These are phyloP conservation scores for Nesogale talazaci DNA, from an alignment of 2,113 vertebrate species.

Conservation along the genomic window DNA sequence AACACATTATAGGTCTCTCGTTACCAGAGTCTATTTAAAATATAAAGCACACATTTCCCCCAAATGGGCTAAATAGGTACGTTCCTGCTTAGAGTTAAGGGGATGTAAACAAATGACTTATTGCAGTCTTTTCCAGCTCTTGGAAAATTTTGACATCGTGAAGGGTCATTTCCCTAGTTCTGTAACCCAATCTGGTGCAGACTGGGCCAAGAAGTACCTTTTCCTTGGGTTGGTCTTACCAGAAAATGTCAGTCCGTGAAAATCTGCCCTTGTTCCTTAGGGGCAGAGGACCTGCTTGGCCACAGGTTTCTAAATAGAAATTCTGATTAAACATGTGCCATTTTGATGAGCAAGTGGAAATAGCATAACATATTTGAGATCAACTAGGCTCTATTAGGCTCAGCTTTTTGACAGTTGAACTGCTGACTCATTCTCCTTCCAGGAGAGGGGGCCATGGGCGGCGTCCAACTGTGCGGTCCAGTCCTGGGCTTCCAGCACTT, in stretches of 20 bases:
- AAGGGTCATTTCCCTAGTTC: not conserved
- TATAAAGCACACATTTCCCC: not conserved
- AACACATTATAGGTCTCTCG: slow-evolving; percentile 4
- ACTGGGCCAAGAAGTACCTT: not conserved
- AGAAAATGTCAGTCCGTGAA: not conserved
- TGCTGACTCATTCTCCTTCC: not conserved
- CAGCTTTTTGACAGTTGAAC: not conserved
- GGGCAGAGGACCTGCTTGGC: not conserved
- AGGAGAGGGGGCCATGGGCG: not conserved
- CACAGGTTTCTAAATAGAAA: slow-evolving; percentile 48
- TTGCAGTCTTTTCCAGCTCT: not conserved
- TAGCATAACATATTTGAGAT: slow-evolving; percentile 24
- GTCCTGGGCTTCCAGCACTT: not conserved
- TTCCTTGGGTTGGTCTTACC: not conserved
- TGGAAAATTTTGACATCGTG: not conserved
- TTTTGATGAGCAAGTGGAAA: slow-evolving; percentile 37
- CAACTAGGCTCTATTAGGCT: not conserved
- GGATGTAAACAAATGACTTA: not conserved
- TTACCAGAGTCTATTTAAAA: slow-evolving; percentile 13
- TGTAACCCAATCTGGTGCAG: not conserved
- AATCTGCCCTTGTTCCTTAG: not conserved
- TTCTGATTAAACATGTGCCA: not conserved
- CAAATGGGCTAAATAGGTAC: not conserved
- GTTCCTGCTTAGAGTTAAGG: not conserved
- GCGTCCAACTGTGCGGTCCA: not conserved